A percentile compares a stretch with the other conserved stretches of the same genome.
Evolutionary conservation across 1,140 invertebrate species (phyloP).

Genomic region (Bombyx mori): ASM3026992v2 NC_085129.1:19791001-19791500

Average conservation of each 20-base stretch:
- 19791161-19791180: slow-evolving; percentile 9
- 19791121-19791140: slow-evolving; percentile 19
- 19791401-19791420: too few relatives aligned
- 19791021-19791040: slow-evolving; percentile 49
- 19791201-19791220: slow-evolving; percentile 22
- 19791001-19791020: slow-evolving; percentile 47
- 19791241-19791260: not conserved
- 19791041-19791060: slow-evolving; percentile 38
- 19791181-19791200: slow-evolving; percentile 13
- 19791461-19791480: too few relatives aligned
- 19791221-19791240: slow-evolving; percentile 5
- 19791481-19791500: too few relatives aligned
- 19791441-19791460: too few relatives aligned
- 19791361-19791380: too few relatives aligned
- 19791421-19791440: too few relatives aligned
- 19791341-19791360: too few relatives aligned
- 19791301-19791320: too few relatives aligned
- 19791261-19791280: not conserved
- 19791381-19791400: too few relatives aligned
- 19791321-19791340: too few relatives aligned
- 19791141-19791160: slow-evolving; percentile 17
- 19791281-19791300: not conserved
- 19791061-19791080: slow-evolving; percentile 18
- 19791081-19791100: slow-evolving; percentile 14
- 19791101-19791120: slow-evolving; percentile 18